Evolutionary conservation across 2,888 invertebrate species (phyloP).

Genomic region (Julus scanicus): DNA sequence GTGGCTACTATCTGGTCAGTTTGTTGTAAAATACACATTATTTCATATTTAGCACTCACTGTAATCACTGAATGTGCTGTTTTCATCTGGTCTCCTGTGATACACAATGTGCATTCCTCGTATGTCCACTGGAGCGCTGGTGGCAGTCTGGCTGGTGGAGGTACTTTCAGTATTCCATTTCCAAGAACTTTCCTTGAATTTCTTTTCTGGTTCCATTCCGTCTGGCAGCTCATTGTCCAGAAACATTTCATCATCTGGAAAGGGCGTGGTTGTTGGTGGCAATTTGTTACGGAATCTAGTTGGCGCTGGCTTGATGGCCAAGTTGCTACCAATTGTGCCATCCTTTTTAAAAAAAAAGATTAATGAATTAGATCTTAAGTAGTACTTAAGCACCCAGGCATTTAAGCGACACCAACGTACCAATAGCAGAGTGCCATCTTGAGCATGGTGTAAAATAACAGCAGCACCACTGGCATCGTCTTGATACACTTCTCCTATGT

Average conservation of each 20-base stretch:
- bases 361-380: neutral
- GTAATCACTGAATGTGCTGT: slow-evolving; percentile 79
- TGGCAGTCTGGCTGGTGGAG: too few relatives aligned
- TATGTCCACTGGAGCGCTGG: slow-evolving; percentile 2
- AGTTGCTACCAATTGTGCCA: slow-evolving; percentile 89
- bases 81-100: slow-evolving; percentile 72
- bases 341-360: slow-evolving; percentile 72
- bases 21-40: too few relatives aligned
- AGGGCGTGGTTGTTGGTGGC: slow-evolving; percentile 57
- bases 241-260: slow-evolving; percentile 78
- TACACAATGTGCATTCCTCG: slow-evolving; percentile 80
- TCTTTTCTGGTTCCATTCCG: slow-evolving; percentile 59
- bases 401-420: slow-evolving; percentile 68
- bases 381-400: neutral
- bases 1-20: too few relatives aligned
- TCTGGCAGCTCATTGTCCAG: slow-evolving; percentile 73
- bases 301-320: slow-evolving; percentile 88
- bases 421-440: slow-evolving; percentile 83
- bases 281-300: slow-evolving; percentile 61
- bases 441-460: slow-evolving; percentile 82
- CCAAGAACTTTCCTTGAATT: neutral
- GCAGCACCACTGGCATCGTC: slow-evolving; percentile 89
- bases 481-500: slow-evolving; percentile 88
- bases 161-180: slow-evolving; percentile 19
- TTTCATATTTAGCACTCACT: too few relatives aligned